Conservation (phyloP, 2,888 invertebrate genomes). For the Deroplatys truncata region DNA sequence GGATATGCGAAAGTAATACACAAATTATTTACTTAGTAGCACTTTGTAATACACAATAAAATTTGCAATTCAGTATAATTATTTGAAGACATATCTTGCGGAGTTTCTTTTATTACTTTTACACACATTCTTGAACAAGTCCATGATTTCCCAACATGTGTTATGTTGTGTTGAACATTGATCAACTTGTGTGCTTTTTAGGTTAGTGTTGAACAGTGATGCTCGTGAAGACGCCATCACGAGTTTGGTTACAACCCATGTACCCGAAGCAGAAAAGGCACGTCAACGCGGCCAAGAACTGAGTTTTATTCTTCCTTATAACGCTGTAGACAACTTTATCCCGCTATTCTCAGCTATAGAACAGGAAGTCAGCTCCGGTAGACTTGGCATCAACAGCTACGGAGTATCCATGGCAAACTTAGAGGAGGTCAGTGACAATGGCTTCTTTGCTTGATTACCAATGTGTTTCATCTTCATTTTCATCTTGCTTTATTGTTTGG, state of each 20-base stretch:
- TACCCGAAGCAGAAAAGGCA: slow-evolving; percentile 69
- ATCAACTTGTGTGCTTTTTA: slow-evolving; percentile 33
- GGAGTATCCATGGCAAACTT: slow-evolving; percentile 87
- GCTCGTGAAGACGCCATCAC: slow-evolving; percentile 65
- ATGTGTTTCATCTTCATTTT: too few species aligned
- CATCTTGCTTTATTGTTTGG: too few species aligned
- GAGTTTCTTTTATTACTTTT: too few species aligned
- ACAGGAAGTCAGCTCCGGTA: slow-evolving; percentile 63
- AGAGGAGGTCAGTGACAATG: slow-evolving; percentile 55
- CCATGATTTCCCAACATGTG: too few species aligned
- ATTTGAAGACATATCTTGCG: too few species aligned
- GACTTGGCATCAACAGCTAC: slow-evolving; percentile 71
- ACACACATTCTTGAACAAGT: not conserved
- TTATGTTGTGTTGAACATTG: too few species aligned
- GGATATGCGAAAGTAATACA: too few species aligned
- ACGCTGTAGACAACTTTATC: slow-evolving; percentile 72
- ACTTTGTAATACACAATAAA: too few species aligned
- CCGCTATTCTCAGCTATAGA: slow-evolving; percentile 72
- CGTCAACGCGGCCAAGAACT: slow-evolving; percentile 74
- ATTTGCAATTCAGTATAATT: too few species aligned
- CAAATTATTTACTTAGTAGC: too few species aligned
- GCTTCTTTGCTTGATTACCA: too few species aligned
- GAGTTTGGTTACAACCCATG: slow-evolving; percentile 63
- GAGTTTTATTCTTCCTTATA: slow-evolving; percentile 75
- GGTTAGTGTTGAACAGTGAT: slow-evolving; percentile 59